Evolutionary conservation across 2,797 vertebrate species (phyloP), one percentile per base, ranked within the genome.

Genomic region (Rhadinocentrus ornatus): DNA sequence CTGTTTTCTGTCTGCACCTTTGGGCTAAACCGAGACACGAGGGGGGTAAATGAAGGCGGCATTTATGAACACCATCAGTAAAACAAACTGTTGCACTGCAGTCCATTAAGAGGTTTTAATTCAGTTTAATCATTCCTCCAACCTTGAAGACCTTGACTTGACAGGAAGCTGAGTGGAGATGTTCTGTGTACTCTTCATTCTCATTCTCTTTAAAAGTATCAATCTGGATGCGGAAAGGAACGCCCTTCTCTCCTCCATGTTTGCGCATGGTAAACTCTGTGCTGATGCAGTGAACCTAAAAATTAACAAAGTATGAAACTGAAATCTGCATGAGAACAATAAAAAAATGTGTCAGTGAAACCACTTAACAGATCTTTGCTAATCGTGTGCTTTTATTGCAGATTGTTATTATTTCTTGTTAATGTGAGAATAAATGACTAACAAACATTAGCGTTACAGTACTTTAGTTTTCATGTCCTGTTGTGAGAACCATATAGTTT

Each of bases 131-230:
- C 62, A 24, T 39, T 35, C 16, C 18, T 58, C 77, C 91, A 88
- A 98, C 97, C 96, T 99, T 99, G 89, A 99, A 99, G 79, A 99
- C 97, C 94, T 99, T 99, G 87, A 99, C 96, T 91, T 99, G 97
- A 92, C 97, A 98, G 79, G 97, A 99, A 75, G 97, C 97, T 12
- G 98, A 99, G 93, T 99, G 98, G 62, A 97, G 94, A 86, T 99
- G 98, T 75, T 99, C 98, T 0, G 97, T 97, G 81, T 98, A 97
- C 62, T 98, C 97, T 41, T 93, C 95, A 0, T 81, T 95, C 76
- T 97, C 96, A 0, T 96, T 97, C 90, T 97, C 96, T 84, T 97
- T 97, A 86, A 98, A 98, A 0, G 97, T 99, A 88, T 99, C 97
- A 0, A 98, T 98, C 90, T 99, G 97, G 64, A 99, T 88, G 52